Percentiles rank a stretch among this genome's conserved stretches.
Evolutionary conservation across 2,888 invertebrate genomes (phyloP).

Genomic region (Cyclophora punctaria): DNA sequence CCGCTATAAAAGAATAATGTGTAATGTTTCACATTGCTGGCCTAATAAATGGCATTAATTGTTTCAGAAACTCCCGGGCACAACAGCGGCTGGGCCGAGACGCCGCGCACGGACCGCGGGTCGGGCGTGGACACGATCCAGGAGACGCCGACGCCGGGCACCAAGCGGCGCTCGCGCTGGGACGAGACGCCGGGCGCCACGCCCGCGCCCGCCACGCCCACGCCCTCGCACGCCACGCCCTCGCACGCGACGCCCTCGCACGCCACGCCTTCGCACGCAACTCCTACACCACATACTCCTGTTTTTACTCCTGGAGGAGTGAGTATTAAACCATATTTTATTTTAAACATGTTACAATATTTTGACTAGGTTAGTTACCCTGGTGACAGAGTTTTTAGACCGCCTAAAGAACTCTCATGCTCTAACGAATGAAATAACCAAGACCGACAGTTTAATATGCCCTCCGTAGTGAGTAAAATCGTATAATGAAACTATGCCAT

Average conservation of each 20-base stretch:
- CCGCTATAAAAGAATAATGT: no score
- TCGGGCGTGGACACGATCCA: constrained; percentile 85
- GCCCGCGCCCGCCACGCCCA: constrained; percentile 83
- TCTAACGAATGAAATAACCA: no score
- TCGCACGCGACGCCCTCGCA: constrained; percentile 83
- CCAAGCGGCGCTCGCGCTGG: constrained; percentile 97
- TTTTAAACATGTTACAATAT: neutral
- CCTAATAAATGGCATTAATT: neutral
- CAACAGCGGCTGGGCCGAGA: constrained; percentile 99
- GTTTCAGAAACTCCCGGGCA: constrained; percentile 94
- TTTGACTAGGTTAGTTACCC: no score
- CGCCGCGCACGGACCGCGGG: constrained; percentile 94
- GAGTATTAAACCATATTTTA: constrained; percentile 22
- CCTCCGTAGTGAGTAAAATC: no score
- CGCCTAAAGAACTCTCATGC: no score
- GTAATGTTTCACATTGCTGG: no score
- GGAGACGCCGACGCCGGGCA: constrained; percentile 95
- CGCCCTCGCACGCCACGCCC: constrained; percentile 82
- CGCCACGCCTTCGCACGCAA: constrained; percentile 81
- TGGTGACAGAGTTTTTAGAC: no score
- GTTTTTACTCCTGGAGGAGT: constrained; percentile 87
- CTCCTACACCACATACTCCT: constrained; percentile 79
- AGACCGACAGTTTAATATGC: no score
- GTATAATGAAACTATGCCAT: neutral
- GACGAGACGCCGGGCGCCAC: constrained; percentile 96